These are phyloP conservation scores for Pteropus rufus DNA, from an alignment of 2,797 vertebrate genomes.

Conservation along the genomic window DNA sequence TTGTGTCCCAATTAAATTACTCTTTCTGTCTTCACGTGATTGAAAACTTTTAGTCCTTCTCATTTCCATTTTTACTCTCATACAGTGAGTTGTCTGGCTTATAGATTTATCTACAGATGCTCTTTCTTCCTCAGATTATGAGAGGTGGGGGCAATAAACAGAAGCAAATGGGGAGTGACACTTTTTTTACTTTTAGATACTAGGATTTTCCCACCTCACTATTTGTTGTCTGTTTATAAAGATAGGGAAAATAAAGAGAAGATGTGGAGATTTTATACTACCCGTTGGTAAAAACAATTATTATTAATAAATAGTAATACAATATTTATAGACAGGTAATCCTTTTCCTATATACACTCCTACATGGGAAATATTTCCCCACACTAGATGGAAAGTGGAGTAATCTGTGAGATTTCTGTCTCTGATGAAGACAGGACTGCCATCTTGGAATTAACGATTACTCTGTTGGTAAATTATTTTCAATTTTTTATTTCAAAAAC, in stretches of 20 bases:
- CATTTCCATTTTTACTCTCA: background rate
- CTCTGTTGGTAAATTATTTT: background rate
- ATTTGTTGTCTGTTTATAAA: background rate
- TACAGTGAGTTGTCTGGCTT: background rate
- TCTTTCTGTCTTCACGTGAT: background rate
- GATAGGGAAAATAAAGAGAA: background rate
- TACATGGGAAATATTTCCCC: background rate
- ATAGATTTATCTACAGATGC: background rate
- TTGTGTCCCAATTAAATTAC: background rate
- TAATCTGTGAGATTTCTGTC: background rate
- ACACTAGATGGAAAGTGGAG: background rate
- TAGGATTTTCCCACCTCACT: background rate
- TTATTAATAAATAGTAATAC: background rate
- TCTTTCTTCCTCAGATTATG: background rate
- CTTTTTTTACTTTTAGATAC: background rate
- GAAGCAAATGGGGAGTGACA: background rate
- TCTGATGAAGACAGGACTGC: background rate
- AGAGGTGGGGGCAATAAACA: background rate
- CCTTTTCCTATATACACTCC: background rate
- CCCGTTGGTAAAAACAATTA: background rate
- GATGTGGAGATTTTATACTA: background rate
- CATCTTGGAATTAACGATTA: background rate
- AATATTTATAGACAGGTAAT: background rate
- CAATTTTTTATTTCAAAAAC: background rate
- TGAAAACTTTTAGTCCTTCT: background rate